A percentile compares a stretch with the other conserved stretches of the same genome.
Evolutionary conservation across 1,140 invertebrate species (phyloP).

Genomic region (Macrotrachela quadricornifera): DNA sequence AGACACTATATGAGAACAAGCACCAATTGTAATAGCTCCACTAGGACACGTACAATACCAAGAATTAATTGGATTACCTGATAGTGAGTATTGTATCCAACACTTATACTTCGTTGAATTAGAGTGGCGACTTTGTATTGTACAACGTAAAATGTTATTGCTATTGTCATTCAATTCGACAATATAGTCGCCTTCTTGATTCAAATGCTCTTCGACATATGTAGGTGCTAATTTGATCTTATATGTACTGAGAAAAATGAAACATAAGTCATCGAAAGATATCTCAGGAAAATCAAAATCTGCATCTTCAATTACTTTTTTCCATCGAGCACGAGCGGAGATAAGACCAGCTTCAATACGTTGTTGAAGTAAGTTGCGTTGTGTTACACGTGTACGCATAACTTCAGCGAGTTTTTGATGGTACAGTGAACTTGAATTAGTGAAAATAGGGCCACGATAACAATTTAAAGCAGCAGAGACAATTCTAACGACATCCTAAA

Average conservation of each 20-base stretch:
- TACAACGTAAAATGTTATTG: not conserved
- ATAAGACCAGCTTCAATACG: no score
- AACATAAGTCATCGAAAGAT: no score
- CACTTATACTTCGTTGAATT: not conserved
- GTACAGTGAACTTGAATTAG: no score
- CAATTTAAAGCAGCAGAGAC: no score
- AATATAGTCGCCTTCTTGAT: not conserved
- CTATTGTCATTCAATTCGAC: not conserved
- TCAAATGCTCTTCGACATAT: not conserved
- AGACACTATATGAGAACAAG: not conserved
- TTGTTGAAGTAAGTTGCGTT: no score
- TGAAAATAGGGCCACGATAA: no score
- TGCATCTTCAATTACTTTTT: no score
- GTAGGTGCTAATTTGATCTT: not conserved
- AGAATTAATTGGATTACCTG: not conserved
- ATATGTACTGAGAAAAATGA: not conserved
- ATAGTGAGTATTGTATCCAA: not conserved
- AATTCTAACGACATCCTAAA: no score
- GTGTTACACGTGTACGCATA: no score
- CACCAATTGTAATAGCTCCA: not conserved
- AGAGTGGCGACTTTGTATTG: not conserved
- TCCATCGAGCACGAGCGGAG: no score
- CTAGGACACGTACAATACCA: not conserved
- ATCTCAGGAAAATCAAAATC: no score
- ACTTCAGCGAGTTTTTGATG: no score